These are phyloP conservation scores for Daboia siamensis DNA, from an alignment of 2,113 vertebrate genomes.

Conservation along the genomic window DNA sequence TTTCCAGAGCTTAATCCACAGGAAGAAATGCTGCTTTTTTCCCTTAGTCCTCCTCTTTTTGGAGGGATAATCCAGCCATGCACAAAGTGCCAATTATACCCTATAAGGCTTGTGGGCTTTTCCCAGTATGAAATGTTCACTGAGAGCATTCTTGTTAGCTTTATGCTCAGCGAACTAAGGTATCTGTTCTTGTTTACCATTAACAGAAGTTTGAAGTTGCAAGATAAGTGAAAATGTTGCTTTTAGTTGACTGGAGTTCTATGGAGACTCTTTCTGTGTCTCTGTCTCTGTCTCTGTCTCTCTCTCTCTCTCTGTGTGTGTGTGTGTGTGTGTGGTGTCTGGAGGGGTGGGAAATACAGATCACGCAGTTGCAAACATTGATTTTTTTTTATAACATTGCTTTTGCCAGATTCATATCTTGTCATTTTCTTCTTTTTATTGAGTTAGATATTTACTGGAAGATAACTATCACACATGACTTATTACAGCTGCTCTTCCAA, in stretches of 20 bases:
- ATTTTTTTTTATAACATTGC: constrained; percentile 20
- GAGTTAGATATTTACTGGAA: constrained; percentile 50
- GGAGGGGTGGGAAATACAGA: not conserved
- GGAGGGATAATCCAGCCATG: constrained; percentile 29
- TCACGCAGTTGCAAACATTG: constrained; percentile 16
- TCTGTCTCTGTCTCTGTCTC: not conserved
- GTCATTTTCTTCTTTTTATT: constrained; percentile 24
- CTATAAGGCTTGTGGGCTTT: constrained; percentile 44
- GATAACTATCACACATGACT: constrained; percentile 40
- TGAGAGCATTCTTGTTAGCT: constrained; percentile 50
- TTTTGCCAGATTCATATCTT: constrained; percentile 40
- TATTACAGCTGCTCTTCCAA: constrained; percentile 53
- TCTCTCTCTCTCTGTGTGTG: not conserved
- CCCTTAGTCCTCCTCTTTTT: not conserved
- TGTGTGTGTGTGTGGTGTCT: no score
- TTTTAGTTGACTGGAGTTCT: not conserved
- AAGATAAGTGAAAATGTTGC: constrained; percentile 1
- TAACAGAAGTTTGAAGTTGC: constrained; percentile 34
- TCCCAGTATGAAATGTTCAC: constrained; percentile 45
- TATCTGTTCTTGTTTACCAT: constrained; percentile 32
- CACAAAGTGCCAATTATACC: constrained; percentile 48
- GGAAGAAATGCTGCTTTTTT: constrained; percentile 2
- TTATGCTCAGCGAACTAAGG: constrained; percentile 39
- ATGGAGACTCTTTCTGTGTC: not conserved
- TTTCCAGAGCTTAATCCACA: constrained; percentile 11